phyloP scores from a whole-genome alignment of 1,140 invertebrate genomes.

The Hetaerina americana region DNA sequence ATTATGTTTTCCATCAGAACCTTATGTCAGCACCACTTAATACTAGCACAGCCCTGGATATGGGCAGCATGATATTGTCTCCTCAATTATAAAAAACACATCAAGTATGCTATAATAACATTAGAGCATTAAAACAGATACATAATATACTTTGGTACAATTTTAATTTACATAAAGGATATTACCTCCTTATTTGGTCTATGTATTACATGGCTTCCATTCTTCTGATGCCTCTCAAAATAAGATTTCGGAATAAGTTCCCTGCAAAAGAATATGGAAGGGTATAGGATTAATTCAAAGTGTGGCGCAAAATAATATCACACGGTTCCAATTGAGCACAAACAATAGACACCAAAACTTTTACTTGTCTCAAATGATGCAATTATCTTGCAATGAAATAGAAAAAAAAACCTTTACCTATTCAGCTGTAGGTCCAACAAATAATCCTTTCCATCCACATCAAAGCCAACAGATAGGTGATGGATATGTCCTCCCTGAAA shows the following conservation, averaged over 20 bases:
- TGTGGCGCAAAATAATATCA: slow-evolving; percentile 3
- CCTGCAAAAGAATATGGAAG: slow-evolving; percentile 25
- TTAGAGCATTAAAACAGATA: too few species aligned
- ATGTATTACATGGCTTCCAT: slow-evolving; percentile 45
- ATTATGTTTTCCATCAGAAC: too few species aligned
- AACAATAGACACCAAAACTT: neutral
- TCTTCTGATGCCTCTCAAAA: slow-evolving; percentile 56
- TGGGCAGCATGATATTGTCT: too few species aligned
- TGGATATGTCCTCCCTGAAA: slow-evolving; percentile 36
- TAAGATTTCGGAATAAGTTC: slow-evolving; percentile 59
- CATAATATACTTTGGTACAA: too few species aligned
- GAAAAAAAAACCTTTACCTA: too few species aligned
- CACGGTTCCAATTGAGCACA: neutral
- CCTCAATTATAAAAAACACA: too few species aligned
- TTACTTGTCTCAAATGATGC: too few species aligned
- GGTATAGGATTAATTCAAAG: neutral
- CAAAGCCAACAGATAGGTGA: slow-evolving; percentile 51
- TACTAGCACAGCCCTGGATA: too few species aligned
- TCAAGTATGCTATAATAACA: too few species aligned
- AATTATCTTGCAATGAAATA: too few species aligned
- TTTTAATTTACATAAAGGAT: too few species aligned
- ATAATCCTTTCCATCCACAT: slow-evolving; percentile 47
- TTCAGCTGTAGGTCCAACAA: slow-evolving; percentile 63
- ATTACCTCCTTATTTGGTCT: slow-evolving; percentile 47
- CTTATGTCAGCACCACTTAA: too few species aligned